Conservation (phyloP, 2,113 vertebrate species). For the Pachypanchax playfairii region DNA sequence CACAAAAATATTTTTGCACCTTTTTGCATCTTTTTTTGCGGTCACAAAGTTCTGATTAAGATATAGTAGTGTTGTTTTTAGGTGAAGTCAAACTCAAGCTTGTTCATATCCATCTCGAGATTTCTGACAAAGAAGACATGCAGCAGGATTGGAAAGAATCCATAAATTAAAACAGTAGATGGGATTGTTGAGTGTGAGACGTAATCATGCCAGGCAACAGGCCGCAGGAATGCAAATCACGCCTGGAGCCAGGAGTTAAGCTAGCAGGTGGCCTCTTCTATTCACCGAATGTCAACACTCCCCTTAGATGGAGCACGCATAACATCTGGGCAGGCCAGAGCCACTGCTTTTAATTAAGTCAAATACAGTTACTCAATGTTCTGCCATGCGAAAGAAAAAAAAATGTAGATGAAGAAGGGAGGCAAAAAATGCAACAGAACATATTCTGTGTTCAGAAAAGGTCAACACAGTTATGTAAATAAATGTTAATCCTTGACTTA, state of each 20-base stretch:
- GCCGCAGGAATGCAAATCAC: conserved; percentile 96
- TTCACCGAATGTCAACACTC: conserved; percentile 88
- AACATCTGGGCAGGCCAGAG: conserved; percentile 84
- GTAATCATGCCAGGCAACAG: conserved; percentile 90
- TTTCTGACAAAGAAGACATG: conserved; percentile 80
- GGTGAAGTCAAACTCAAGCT: too few relatives aligned
- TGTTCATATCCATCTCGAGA: conserved; percentile 71
- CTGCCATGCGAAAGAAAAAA: conserved; percentile 75
- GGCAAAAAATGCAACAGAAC: conserved; percentile 72
- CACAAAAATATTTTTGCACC: too few relatives aligned
- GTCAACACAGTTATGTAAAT: conserved; percentile 85
- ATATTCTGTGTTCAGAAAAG: conserved; percentile 78
- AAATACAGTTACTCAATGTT: conserved; percentile 83
- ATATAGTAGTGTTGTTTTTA: too few relatives aligned
- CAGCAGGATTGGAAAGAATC: conserved; percentile 84
- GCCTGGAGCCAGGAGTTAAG: conserved; percentile 84
- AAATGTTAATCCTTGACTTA: conserved; percentile 81
- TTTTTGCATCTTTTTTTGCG: too few relatives aligned
- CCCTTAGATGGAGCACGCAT: conserved; percentile 82
- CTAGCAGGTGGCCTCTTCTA: conserved; percentile 93
- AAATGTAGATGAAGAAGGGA: conserved; percentile 47
- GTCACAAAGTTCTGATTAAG: too few relatives aligned
- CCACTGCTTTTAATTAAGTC: conserved; percentile 91
- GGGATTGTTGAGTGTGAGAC: conserved; percentile 87
- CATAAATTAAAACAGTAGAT: conserved; percentile 88